Percentiles rank a stretch among this genome's conserved stretches.
phyloP scores from a whole-genome alignment of 2,797 vertebrate species.

The Takifugu rubripes region DNA sequence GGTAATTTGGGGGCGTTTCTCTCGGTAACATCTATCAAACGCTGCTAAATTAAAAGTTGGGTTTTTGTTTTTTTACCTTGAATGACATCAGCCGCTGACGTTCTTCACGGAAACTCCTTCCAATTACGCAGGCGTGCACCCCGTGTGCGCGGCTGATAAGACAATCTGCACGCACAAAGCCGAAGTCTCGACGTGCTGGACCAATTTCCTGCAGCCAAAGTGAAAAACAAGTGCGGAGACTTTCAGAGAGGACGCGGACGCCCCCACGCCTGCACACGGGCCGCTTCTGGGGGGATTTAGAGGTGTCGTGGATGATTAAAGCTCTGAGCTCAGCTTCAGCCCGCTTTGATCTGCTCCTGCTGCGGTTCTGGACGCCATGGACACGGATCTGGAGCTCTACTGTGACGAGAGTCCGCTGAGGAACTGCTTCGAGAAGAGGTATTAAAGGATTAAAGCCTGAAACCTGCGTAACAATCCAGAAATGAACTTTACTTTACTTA shows the following conservation, averaged over 20 bases:
- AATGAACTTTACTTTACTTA: no score
- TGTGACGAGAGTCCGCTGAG: constrained; percentile 36
- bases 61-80: neutral
- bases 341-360: no score
- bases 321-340: neutral
- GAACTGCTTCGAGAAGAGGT: constrained; percentile 69
- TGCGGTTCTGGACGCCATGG: constrained; percentile 22
- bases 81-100: neutral
- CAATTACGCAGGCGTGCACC: constrained; percentile 38
- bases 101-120: constrained; percentile 41
- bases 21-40: no score
- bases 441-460: no score
- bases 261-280: constrained; percentile 5
- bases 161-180: constrained; percentile 55
- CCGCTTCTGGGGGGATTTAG: constrained; percentile 18
- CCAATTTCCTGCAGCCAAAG: neutral
- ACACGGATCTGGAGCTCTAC: constrained; percentile 1
- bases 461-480: no score
- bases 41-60: no score
- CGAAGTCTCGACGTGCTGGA: neutral
- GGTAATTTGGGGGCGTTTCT: no score
- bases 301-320: neutral
- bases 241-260: constrained; percentile 23
- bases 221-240: constrained; percentile 8
- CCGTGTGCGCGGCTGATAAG: constrained; percentile 65